phyloP scores from a whole-genome alignment of 2,113 vertebrate species.

The Coracopsis vasa region DNA sequence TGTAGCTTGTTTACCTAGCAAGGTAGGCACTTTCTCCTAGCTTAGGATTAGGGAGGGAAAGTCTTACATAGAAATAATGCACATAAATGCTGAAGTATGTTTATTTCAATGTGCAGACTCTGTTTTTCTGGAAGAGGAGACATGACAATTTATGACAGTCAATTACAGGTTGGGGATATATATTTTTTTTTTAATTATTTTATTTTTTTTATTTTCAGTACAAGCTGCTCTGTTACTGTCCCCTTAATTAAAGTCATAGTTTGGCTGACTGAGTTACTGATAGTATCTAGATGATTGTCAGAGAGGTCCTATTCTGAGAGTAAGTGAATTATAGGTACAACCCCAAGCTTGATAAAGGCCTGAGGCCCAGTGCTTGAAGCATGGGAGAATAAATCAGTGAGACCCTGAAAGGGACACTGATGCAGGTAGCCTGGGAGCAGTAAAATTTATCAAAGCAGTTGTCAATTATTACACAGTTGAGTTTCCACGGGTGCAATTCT shows the following conservation, averaged over 20 bases:
- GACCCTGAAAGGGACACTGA: not conserved
- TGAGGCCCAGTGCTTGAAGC: not conserved
- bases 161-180: not conserved
- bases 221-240: not conserved
- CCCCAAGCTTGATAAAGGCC: not conserved
- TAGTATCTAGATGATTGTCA: not conserved
- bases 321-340: not conserved
- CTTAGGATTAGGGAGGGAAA: not conserved
- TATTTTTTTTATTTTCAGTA: not conserved
- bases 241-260: not conserved
- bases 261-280: not conserved
- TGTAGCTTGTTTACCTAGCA: not conserved
- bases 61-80: not conserved
- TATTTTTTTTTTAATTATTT: not conserved
- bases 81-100: not conserved
- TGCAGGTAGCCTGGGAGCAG: not conserved
- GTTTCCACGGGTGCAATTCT: accelerated
- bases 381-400: not conserved
- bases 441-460: not conserved
- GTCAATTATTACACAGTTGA: not conserved
- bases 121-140: not conserved
- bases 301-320: not conserved
- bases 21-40: not conserved
- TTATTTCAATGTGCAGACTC: not conserved
- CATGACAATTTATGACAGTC: not conserved